phyloP scores from a whole-genome alignment of 2,888 invertebrate species.

The Plagiodera versicolora region DNA sequence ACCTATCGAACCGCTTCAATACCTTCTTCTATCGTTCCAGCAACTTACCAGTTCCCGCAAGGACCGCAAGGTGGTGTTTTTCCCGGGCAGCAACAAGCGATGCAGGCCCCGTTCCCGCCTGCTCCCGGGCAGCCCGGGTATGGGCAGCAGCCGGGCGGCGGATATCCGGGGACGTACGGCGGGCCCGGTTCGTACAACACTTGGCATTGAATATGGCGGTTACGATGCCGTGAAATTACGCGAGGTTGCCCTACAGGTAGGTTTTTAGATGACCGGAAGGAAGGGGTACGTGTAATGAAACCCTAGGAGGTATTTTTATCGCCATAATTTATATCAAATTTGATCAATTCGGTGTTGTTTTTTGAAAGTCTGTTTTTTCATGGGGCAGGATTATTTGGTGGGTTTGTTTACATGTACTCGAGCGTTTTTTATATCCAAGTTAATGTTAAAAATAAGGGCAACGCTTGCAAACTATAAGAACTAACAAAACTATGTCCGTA shows the following conservation, averaged over 20 bases:
- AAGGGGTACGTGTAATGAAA: no score
- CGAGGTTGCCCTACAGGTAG: no score
- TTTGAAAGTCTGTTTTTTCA: no score
- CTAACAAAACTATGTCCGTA: neutral
- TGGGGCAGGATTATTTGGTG: no score
- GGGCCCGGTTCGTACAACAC: constrained; percentile 42
- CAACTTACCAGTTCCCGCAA: constrained; percentile 60
- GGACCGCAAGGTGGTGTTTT: constrained; percentile 56
- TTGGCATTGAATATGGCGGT: constrained; percentile 20
- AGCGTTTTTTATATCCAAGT: neutral
- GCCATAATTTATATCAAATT: no score
- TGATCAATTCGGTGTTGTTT: no score
- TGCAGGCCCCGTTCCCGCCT: constrained; percentile 26
- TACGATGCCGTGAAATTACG: no score
- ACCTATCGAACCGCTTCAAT: no score
- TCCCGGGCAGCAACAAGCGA: constrained; percentile 27
- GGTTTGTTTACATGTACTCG: neutral
- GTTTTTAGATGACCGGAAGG: no score
- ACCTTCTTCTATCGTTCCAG: constrained; percentile 43
- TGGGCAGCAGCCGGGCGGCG: constrained; percentile 25
- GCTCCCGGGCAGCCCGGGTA: constrained; percentile 24
- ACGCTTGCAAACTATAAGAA: neutral
- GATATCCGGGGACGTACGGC: constrained; percentile 37
- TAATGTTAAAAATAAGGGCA: neutral
- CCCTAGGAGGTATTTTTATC: no score